Conservation (phyloP, 2,888 invertebrate genomes). For the Marronus borbonicus region DNA sequence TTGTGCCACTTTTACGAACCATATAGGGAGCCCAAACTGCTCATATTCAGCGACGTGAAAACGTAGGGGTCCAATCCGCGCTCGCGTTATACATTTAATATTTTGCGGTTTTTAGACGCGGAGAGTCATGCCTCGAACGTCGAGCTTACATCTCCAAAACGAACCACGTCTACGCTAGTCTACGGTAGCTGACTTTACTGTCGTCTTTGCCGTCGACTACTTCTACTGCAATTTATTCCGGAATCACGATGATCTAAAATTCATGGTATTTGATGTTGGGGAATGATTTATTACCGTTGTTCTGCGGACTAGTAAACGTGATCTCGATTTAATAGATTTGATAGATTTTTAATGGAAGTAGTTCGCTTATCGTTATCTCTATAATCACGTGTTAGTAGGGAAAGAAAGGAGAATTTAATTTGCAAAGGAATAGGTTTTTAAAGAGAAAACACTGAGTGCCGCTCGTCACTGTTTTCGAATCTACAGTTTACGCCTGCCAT, state of each 20-base stretch:
- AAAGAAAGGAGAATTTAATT: no score
- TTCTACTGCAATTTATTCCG: conserved; percentile 26
- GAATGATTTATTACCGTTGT: conserved; percentile 31
- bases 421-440: no score
- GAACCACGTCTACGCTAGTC: conserved; percentile 12
- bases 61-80: conserved; percentile 2
- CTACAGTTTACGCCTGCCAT: no score
- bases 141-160: conserved; percentile 1
- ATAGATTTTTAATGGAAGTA: conserved; percentile 20
- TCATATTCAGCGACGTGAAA: background rate
- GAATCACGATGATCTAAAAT: conserved; percentile 28
- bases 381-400: no score
- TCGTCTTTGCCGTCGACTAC: background rate
- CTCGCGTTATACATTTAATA: conserved; percentile 31
- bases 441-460: no score
- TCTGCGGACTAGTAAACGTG: background rate
- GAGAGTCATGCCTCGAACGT: conserved; percentile 7
- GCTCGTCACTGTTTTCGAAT: no score
- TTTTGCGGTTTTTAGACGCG: conserved; percentile 29
- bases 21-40: conserved; percentile 14
- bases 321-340: conserved; percentile 13
- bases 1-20: conserved; percentile 12
- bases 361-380: background rate
- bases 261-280: conserved; percentile 26
- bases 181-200: background rate